Conservation (phyloP, 2,797 vertebrate species). For the Epinephelus coioides region DNA sequence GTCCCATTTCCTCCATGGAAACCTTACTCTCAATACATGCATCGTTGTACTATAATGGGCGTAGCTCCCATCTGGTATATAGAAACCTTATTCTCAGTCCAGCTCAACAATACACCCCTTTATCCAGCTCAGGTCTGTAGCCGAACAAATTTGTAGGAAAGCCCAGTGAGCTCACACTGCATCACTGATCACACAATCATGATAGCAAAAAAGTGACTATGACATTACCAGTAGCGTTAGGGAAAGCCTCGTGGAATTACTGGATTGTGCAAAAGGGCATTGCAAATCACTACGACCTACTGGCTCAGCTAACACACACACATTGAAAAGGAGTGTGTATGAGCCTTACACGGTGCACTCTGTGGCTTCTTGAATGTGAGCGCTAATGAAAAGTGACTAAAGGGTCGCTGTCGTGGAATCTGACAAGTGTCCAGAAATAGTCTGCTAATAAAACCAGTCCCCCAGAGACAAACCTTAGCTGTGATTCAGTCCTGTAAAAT, state of each 20-base stretch:
- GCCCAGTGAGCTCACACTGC: constrained; percentile 55
- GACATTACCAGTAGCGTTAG: constrained; percentile 69
- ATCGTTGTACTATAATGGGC: constrained; percentile 34
- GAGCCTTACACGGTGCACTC: constrained; percentile 22
- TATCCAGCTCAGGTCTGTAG: constrained; percentile 52
- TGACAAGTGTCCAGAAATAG: constrained; percentile 78
- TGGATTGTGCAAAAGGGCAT: constrained; percentile 58
- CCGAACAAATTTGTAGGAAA: constrained; percentile 70
- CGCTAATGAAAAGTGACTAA: constrained; percentile 80
- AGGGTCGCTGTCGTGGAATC: constrained; percentile 68
- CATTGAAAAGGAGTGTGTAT: constrained; percentile 39
- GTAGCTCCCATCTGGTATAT: constrained; percentile 56
- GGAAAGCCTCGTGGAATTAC: constrained; percentile 58
- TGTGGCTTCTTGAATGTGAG: constrained; percentile 61
- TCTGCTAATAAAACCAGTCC: constrained; percentile 65
- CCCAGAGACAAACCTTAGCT: constrained; percentile 48
- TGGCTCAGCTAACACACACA: constrained; percentile 43
- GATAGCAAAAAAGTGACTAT: constrained; percentile 53
- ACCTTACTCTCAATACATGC: constrained; percentile 51
- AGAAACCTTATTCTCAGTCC: constrained; percentile 43
- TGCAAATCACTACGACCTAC: constrained; percentile 57
- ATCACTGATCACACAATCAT: constrained; percentile 60
- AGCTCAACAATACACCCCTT: constrained; percentile 68
- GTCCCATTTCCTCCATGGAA: constrained; percentile 64
- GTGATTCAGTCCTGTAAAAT: constrained; percentile 81